Evolutionary conservation across 2,113 vertebrate genomes (phyloP).

Genomic region (Mesembrinibis cayennensis): DNA sequence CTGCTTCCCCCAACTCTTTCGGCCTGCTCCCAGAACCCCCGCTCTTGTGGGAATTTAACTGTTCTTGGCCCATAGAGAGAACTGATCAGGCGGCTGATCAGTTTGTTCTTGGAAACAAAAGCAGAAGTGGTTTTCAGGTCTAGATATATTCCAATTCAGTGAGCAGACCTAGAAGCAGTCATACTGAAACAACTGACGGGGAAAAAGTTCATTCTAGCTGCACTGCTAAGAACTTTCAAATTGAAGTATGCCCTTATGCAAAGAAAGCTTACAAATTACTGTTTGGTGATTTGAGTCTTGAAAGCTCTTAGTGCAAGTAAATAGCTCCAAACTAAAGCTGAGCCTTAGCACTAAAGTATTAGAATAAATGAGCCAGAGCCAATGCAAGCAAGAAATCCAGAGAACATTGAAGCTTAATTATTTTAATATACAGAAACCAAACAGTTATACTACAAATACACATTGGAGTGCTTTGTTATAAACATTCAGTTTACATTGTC

Average conservation of each 20-base stretch:
- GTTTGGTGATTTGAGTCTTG: neutral
- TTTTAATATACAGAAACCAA: neutral
- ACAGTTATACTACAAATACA: neutral
- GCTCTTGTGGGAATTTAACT: neutral
- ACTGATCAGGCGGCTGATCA: neutral
- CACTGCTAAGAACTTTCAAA: neutral
- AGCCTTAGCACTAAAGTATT: neutral
- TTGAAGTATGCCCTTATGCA: neutral
- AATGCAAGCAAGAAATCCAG: neutral
- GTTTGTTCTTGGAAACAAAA: neutral
- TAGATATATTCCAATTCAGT: neutral
- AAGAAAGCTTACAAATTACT: neutral
- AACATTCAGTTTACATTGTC: neutral
- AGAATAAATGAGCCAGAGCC: neutral
- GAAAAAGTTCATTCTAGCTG: neutral
- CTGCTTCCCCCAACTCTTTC: neutral
- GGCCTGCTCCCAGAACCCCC: neutral
- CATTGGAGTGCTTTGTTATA: neutral
- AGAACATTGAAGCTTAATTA: neutral
- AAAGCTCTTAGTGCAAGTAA: neutral
- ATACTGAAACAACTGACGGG: neutral
- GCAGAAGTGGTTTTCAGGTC: neutral
- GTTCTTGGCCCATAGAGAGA: neutral
- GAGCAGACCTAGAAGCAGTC: neutral
- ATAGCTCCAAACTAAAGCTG: neutral